Base-by-base conservation (phyloP, 2,888 invertebrate species). In the Rhimphoctona megacephalus region DNA sequence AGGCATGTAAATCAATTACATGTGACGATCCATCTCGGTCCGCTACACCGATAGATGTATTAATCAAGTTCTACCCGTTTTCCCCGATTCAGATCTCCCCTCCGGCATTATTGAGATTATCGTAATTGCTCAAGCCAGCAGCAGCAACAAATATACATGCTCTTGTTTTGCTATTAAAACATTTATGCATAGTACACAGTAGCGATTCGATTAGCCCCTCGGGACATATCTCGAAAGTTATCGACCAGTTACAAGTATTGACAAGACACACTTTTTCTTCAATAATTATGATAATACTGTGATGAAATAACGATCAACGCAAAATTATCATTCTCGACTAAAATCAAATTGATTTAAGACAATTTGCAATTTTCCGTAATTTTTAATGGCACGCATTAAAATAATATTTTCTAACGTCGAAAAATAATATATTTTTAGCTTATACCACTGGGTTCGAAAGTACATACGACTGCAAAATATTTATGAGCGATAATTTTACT, bases 101-200 rank as follows among this genome's bases (percentile, higher is more conserved):
- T 36, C 19, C 61, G 73, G 85, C 82, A 80, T 85, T 74, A 82
- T 85, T 85, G 82, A 87, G 82, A 87, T 87, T 87, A 87, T 79
- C 79, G 85, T 82, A 87, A 87, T 87, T 85, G 85, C 79, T 78
- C 76, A 30, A 19, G 5, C 43, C 61, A 19, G 19, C 22, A 61
- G 61, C 61, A 61, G 6, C 61, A 57, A 30, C 61, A 61, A 61
- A 76, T 36, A 36, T 79, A 76, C 85, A 61, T 69, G 70, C 22
- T 79, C 85, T 83, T 70, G 85, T 85, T 85, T 79, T 70, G 74
- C 76, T 76, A 83, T 85, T 85, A 70, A 70, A 85, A 43, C 69
- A 22, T 76, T 52, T 74, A 57, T 52, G 61, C 61, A 49, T 3
- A 46, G n/a, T 61, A 57, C 73, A 39, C 78, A 33, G 57, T 78